phyloP scores from a whole-genome alignment of 1,140 invertebrate species.

The Drosophila punjabiensis region DNA sequence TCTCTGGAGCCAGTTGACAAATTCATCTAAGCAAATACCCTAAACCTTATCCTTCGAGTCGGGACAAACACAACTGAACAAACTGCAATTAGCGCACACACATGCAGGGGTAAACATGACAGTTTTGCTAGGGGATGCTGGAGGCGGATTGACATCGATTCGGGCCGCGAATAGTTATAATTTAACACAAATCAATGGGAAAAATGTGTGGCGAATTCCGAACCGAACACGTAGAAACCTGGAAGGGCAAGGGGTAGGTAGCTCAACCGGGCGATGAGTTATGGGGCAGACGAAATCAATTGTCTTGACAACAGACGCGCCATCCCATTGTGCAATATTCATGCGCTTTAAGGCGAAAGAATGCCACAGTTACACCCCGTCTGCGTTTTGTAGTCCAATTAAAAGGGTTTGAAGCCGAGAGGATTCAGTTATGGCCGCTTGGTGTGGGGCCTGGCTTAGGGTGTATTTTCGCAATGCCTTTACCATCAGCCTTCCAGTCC shows the following conservation, averaged over 20 bases:
- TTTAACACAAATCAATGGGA: constrained; percentile 66
- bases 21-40: constrained; percentile 61
- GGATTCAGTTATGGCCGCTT: constrained; percentile 31
- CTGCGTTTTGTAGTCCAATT: constrained; percentile 71
- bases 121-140: constrained; percentile 23
- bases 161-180: constrained; percentile 44
- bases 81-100: constrained; percentile 64
- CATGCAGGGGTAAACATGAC: constrained; percentile 57
- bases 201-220: constrained; percentile 55
- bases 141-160: constrained; percentile 3
- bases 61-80: constrained; percentile 38
- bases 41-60: constrained; percentile 30
- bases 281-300: constrained; percentile 60
- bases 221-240: constrained; percentile 19
- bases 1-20: constrained; percentile 38
- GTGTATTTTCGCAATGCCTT: constrained; percentile 19
- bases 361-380: constrained; percentile 12
- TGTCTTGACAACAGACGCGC: constrained; percentile 71
- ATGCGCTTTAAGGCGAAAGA: constrained; percentile 44
- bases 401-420: constrained; percentile 50
- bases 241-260: constrained; percentile 11
- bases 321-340: constrained; percentile 52
- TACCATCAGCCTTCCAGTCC: constrained; percentile 10
- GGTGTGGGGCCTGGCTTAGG: constrained; percentile 6
- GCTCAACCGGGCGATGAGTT: constrained; percentile 25